A percentile compares a stretch with the other conserved stretches of the same genome.
Conservation (phyloP, 2,888 invertebrate species). For the Bombyx huttoni region DNA sequence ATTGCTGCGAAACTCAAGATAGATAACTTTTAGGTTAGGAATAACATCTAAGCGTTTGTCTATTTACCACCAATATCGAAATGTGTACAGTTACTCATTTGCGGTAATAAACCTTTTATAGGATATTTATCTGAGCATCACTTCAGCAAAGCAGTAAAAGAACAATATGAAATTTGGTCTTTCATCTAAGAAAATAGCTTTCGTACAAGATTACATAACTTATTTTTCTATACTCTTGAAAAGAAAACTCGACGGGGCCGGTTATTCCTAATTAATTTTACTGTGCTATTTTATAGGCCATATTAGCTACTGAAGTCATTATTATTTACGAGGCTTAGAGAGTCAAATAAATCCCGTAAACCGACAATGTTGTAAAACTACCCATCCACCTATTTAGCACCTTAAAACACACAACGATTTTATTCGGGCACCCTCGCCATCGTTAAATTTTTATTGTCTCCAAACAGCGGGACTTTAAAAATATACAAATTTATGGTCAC, state of each 20-base stretch:
- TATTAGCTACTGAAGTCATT: background rate
- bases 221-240: background rate
- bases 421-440: constrained; percentile 56
- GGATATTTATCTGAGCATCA: constrained; percentile 20
- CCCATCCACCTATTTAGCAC: constrained; percentile 18
- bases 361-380: background rate
- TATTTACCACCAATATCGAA: constrained; percentile 52
- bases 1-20: constrained; percentile 66
- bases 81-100: constrained; percentile 27
- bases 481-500: constrained; percentile 71
- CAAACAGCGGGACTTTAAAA: constrained; percentile 68
- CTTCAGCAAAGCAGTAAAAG: background rate
- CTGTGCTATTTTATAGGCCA: background rate
- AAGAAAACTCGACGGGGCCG: background rate
- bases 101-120: constrained; percentile 22
- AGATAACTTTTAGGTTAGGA: constrained; percentile 64
- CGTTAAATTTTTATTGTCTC: constrained; percentile 70
- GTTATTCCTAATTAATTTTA: background rate
- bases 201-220: background rate
- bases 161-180: background rate
- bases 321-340: background rate
- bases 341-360: background rate
- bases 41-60: constrained; percentile 63
- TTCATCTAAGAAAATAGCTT: background rate
- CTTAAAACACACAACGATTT: constrained; percentile 48